Conservation (phyloP, 2,113 vertebrate genomes). For the Xiphias gladius region DNA sequence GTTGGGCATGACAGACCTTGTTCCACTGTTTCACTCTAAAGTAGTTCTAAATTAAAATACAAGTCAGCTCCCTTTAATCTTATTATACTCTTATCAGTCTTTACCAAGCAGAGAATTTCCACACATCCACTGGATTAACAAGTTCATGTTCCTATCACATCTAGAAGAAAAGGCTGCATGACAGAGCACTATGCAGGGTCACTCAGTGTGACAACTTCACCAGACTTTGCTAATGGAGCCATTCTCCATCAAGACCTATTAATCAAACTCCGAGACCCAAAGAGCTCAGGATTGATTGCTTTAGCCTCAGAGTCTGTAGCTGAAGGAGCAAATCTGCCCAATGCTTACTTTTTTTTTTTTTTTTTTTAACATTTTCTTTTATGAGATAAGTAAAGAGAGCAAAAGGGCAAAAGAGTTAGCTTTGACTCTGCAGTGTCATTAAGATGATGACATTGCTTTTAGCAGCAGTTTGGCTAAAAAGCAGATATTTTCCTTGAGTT, state of each 20-base stretch:
- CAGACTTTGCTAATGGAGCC: slow-evolving; percentile 44
- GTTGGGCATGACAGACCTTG: neutral
- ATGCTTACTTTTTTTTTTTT: slow-evolving; percentile 3
- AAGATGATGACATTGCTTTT: slow-evolving; percentile 35
- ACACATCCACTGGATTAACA: slow-evolving; percentile 9
- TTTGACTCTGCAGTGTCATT: slow-evolving; percentile 21
- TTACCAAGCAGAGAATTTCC: slow-evolving; percentile 5
- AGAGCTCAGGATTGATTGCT: slow-evolving; percentile 57
- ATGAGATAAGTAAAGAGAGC: slow-evolving; percentile 36
- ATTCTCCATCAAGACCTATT: slow-evolving; percentile 51
- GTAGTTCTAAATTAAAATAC: slow-evolving; percentile 12
- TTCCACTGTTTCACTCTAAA: neutral
- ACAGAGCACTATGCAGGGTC: slow-evolving; percentile 48
- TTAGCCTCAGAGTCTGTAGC: slow-evolving; percentile 33
- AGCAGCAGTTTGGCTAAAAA: slow-evolving; percentile 9
- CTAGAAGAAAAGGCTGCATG: slow-evolving; percentile 18
- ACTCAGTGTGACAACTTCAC: slow-evolving; percentile 28
- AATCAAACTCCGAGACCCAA: slow-evolving; percentile 47
- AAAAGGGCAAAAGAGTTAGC: neutral
- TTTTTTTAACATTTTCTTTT: slow-evolving; percentile 4
- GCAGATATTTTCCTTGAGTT: neutral
- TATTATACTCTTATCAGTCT: slow-evolving; percentile 24
- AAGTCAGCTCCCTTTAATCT: slow-evolving; percentile 4
- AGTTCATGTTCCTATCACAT: slow-evolving; percentile 29
- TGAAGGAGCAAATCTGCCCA: slow-evolving; percentile 34